A percentile compares a stretch with the other conserved stretches of the same genome.
phyloP scores from a whole-genome alignment of 1,140 invertebrate species.

The Drosophila miranda region DNA sequence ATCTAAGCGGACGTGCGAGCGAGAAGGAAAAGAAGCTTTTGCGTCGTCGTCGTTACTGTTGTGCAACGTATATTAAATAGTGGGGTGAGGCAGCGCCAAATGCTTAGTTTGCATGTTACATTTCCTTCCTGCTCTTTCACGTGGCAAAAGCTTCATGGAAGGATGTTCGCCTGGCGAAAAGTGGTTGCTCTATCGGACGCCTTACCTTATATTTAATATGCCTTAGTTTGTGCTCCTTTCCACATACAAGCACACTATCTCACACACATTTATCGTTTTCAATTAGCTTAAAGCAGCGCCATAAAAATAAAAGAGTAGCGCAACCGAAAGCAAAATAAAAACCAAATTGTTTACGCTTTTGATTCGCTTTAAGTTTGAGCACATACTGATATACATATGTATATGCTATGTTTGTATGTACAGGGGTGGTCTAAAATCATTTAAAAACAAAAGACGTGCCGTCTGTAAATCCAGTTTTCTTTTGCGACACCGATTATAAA shows the following conservation, averaged over 20 bases:
- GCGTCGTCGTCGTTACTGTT: conserved; percentile 28
- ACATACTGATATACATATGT: conserved; percentile 11
- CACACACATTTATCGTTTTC: conserved; percentile 51
- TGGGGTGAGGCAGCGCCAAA: too few relatives aligned
- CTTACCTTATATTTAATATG: too few relatives aligned
- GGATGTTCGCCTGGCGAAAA: too few relatives aligned
- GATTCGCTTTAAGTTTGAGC: conserved; percentile 36
- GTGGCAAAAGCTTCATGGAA: too few relatives aligned
- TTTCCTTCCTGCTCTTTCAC: too few relatives aligned
- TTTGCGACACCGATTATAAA: conserved; percentile 49
- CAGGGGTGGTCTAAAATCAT: conserved; percentile 28
- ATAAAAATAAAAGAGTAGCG: conserved; percentile 58
- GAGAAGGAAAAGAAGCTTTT: conserved; percentile 6
- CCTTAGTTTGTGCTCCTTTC: conserved; percentile 15
- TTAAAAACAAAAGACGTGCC: conserved; percentile 27
- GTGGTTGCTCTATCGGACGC: too few relatives aligned
- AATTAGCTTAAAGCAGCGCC: conserved; percentile 62
- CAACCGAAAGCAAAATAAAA: conserved; percentile 52
- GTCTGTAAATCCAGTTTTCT: conserved; percentile 48
- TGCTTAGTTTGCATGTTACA: too few relatives aligned
- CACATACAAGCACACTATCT: too few relatives aligned
- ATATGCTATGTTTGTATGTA: neutral
- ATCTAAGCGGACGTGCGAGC: conserved; percentile 37
- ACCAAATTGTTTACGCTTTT: conserved; percentile 72
- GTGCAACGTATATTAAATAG: neutral